A percentile compares a stretch with the other conserved stretches of the same genome.
These are phyloP conservation scores for Oreochromis tanganicae DNA, from an alignment of 2,113 vertebrate species.

Conservation along the genomic window DNA sequence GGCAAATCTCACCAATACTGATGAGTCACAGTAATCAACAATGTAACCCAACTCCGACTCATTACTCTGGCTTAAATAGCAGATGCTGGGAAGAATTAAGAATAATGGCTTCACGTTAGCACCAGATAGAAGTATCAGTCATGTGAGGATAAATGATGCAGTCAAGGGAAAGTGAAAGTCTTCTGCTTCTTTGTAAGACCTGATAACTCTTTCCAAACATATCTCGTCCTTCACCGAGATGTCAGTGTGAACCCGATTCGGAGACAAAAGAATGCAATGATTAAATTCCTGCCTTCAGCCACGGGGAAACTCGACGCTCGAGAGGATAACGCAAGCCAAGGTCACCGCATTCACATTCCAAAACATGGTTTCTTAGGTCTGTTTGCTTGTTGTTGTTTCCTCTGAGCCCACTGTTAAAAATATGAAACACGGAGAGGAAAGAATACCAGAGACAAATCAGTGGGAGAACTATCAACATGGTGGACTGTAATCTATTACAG, in stretches of 20 bases:
- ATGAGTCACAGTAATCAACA: constrained; percentile 4
- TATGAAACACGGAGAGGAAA: neutral
- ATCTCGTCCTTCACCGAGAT: constrained; percentile 52
- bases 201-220: constrained; percentile 49
- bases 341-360: constrained; percentile 45
- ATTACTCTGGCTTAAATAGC: neutral
- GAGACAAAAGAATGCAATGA: constrained; percentile 51
- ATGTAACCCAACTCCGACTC: neutral
- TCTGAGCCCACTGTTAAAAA: neutral
- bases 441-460: neutral
- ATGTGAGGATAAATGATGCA: constrained; percentile 15
- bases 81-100: constrained; percentile 9
- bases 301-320: constrained; percentile 27
- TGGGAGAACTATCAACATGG: constrained; percentile 28
- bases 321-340: constrained; percentile 48
- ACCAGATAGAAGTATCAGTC: constrained; percentile 28
- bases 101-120: constrained; percentile 14
- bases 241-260: constrained; percentile 42
- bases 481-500: constrained; percentile 60
- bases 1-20: neutral
- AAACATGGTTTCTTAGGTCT: constrained; percentile 8
- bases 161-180: constrained; percentile 18
- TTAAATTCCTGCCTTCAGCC: constrained; percentile 66
- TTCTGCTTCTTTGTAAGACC: constrained; percentile 31
- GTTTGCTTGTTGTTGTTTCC: constrained; percentile 23